These are phyloP conservation scores for Nemurella pictetii DNA, from an alignment of 2,888 invertebrate species.

Conservation along the genomic window DNA sequence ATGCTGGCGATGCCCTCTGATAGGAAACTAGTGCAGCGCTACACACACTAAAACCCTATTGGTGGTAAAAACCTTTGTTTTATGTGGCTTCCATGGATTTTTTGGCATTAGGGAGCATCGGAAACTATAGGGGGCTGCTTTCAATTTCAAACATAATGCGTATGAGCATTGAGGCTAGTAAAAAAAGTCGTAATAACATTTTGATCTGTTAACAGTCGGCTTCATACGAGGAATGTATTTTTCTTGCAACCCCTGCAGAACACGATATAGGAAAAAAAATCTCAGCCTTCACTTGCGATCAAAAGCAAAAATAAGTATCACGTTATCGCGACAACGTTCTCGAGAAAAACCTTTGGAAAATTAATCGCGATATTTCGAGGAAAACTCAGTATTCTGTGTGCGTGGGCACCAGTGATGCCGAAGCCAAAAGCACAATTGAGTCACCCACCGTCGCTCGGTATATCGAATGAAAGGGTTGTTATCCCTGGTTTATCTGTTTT, in stretches of 20 bases:
- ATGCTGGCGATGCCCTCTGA: not conserved
- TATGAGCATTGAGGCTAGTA: not conserved
- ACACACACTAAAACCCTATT: not conserved
- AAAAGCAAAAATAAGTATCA: too few relatives aligned
- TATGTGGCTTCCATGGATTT: not conserved
- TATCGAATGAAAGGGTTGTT: constrained; percentile 4
- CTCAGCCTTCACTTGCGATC: too few relatives aligned
- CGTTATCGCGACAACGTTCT: not conserved
- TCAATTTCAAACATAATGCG: not conserved
- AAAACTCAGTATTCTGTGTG: too few relatives aligned
- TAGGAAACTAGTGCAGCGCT: not conserved
- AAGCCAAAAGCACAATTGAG: not conserved
- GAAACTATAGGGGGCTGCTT: not conserved
- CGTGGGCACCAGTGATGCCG: not conserved
- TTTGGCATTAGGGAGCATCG: not conserved
- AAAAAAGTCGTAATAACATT: not conserved
- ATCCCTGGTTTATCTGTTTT: not conserved
- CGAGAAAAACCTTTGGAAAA: not conserved
- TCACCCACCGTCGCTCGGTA: not conserved
- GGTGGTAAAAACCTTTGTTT: too few relatives aligned
- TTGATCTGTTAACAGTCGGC: not conserved
- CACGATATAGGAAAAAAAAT: not conserved
- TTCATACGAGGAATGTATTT: not conserved
- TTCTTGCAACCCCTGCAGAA: not conserved
- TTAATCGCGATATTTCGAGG: not conserved